phyloP scores from a whole-genome alignment of 2,113 vertebrate species.

The Chaetodon trifascialis region DNA sequence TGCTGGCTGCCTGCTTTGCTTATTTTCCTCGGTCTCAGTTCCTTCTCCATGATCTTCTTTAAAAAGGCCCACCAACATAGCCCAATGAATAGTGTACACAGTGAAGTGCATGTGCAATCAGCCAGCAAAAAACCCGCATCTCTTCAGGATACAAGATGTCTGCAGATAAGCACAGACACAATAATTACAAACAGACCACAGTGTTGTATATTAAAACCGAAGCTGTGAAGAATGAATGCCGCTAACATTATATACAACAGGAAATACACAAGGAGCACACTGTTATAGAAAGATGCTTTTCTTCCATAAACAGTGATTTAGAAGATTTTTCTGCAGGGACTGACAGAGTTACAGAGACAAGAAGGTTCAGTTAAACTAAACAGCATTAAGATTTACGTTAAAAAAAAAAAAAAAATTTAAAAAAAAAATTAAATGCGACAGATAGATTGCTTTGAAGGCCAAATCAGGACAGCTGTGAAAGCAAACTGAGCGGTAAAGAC shows the following conservation, averaged over 20 bases:
- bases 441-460: not conserved
- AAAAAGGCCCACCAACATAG: slow-evolving; percentile 47
- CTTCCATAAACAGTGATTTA: not conserved
- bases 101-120: slow-evolving; percentile 20
- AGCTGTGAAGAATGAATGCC: not conserved
- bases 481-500: not conserved
- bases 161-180: slow-evolving; percentile 14
- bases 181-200: slow-evolving; percentile 34
- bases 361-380: not conserved
- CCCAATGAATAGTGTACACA: slow-evolving; percentile 17
- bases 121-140: not conserved
- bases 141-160: slow-evolving; percentile 32
- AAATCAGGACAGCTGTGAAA: not conserved
- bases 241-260: slow-evolving; percentile 21
- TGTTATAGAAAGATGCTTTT: not conserved
- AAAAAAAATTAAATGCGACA: not conserved
- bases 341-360: not conserved
- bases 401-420: not conserved
- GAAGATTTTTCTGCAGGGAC: not conserved
- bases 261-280: not conserved
- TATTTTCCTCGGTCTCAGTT: not conserved
- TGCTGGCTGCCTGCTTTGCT: slow-evolving; percentile 1
- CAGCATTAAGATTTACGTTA: not conserved
- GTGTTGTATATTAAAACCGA: slow-evolving; percentile 23
- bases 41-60: not conserved